phyloP scores from a whole-genome alignment of 2,888 invertebrate genomes.

The Clitarchus hookeri region DNA sequence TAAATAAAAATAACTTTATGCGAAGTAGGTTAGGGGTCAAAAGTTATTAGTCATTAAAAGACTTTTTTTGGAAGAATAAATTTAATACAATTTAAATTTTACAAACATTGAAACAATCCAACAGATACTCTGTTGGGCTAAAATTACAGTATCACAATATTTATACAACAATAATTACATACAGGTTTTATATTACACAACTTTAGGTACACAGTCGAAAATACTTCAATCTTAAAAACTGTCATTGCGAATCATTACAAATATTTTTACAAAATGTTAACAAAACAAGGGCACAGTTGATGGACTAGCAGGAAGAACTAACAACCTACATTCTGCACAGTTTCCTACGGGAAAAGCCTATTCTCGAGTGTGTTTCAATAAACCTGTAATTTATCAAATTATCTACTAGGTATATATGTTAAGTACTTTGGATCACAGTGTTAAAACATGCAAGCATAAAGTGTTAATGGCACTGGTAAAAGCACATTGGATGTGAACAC shows the following conservation, averaged over 20 bases:
- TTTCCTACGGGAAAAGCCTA: not conserved
- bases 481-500: not conserved
- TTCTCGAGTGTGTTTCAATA: not conserved
- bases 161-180: not conserved
- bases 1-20: too few relatives aligned
- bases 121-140: not conserved
- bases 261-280: conserved; percentile 3
- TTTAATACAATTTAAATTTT: not conserved
- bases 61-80: not conserved
- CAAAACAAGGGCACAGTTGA: not conserved
- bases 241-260: not conserved
- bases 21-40: too few relatives aligned
- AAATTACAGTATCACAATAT: not conserved
- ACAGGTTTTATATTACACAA: not conserved
- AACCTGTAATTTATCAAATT: not conserved
- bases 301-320: not conserved
- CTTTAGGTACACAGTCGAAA: not conserved
- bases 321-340: not conserved
- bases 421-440: conserved; percentile 9
- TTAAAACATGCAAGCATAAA: not conserved
- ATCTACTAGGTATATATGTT: not conserved
- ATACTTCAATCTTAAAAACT: not conserved
- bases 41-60: too few relatives aligned
- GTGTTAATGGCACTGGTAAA: not conserved
- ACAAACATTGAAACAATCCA: not conserved